A percentile compares a stretch with the other conserved stretches of the same genome.
phyloP scores from a whole-genome alignment of 2,888 invertebrate species.

The Thymelicus acteon region DNA sequence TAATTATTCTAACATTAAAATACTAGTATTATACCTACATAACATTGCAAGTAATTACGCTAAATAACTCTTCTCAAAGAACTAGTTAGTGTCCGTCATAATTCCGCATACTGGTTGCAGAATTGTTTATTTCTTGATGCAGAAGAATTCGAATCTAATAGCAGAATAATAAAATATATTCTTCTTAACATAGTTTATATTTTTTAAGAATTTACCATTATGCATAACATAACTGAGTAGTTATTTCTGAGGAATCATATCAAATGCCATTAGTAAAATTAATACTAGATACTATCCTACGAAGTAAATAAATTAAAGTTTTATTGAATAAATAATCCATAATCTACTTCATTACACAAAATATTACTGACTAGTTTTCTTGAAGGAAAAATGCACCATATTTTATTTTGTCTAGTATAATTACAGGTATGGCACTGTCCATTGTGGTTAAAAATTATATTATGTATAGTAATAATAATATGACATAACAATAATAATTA shows the following conservation, averaged over 20 bases:
- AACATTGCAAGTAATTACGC: background rate
- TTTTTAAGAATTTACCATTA: background rate
- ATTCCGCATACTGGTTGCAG: background rate
- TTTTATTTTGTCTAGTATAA: slow-evolving; percentile 53
- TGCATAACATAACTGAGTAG: background rate
- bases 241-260: background rate
- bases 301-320: background rate
- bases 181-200: background rate
- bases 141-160: background rate
- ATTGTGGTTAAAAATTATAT: slow-evolving; percentile 39
- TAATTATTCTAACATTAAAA: background rate
- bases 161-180: background rate
- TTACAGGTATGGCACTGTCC: slow-evolving; percentile 64
- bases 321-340: slow-evolving; percentile 24
- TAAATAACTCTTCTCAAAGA: background rate
- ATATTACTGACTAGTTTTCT: slow-evolving; percentile 69
- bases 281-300: background rate
- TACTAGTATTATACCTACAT: background rate
- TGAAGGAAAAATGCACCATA: slow-evolving; percentile 75
- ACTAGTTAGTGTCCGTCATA: background rate
- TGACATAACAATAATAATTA: background rate
- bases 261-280: background rate
- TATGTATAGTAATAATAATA: too few relatives aligned
- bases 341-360: slow-evolving; percentile 40
- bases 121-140: background rate